Conservation (phyloP, 2,888 invertebrate genomes). For the Diachrysia chrysitis region DNA sequence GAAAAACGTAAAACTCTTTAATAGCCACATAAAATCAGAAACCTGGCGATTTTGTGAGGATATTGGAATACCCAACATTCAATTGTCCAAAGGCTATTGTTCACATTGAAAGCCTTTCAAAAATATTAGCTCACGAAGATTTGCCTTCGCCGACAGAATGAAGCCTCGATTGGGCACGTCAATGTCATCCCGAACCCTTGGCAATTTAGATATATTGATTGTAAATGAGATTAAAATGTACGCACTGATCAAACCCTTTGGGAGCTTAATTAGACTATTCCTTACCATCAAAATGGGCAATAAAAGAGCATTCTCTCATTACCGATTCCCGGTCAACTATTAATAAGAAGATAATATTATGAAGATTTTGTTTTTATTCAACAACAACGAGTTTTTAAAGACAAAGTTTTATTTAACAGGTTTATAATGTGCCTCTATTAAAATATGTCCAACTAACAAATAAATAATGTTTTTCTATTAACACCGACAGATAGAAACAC, state of each 20-base stretch:
- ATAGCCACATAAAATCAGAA: conserved; percentile 50
- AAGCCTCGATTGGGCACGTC: conserved; percentile 61
- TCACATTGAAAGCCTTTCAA: conserved; percentile 65
- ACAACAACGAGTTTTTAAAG: no score
- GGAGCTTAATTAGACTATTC: conserved; percentile 57
- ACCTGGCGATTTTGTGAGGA: conserved; percentile 58
- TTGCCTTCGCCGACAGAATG: conserved; percentile 55
- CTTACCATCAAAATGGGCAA: conserved; percentile 39
- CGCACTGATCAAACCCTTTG: conserved; percentile 62
- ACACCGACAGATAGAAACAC: conserved; percentile 65
- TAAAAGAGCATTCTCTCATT: neutral
- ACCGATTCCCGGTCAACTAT: neutral
- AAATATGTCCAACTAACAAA: conserved; percentile 35
- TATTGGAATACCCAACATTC: conserved; percentile 59
- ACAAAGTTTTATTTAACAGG: no score
- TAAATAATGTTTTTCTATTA: conserved; percentile 57
- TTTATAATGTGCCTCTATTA: neutral
- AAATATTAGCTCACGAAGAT: conserved; percentile 69
- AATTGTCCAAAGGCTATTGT: conserved; percentile 65
- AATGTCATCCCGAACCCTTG: conserved; percentile 60
- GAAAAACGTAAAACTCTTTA: conserved; percentile 43
- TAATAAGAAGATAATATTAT: neutral
- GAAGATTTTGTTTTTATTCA: no score
- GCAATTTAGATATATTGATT: conserved; percentile 66
- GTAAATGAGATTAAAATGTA: conserved; percentile 71